Evolutionary conservation across 2,113 vertebrate species (phyloP), one percentile per base, ranked within the genome.

Genomic region (Amphiprion ocellaris): DNA sequence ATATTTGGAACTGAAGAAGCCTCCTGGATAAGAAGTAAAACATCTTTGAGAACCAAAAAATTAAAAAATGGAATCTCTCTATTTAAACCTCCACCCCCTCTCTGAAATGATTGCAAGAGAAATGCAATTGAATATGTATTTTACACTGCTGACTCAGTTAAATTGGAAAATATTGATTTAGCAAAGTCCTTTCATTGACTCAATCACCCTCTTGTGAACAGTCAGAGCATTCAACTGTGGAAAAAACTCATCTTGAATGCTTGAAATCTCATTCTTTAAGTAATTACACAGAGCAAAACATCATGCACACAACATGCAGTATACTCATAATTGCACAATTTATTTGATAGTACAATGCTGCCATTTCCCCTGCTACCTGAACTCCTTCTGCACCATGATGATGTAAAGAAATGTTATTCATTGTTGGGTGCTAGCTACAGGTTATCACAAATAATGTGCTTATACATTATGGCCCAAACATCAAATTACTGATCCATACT

Each of bases 141-240:
- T 39, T 53, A 24, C 52, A 53, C 8, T 2, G n/a, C 49, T 53
- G 49, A 53, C 49, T 23, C 52, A 37, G n/a, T 67, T 9, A 52
- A 53, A 53, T 24, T 53, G 28, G 0, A 53, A 67, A 67, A 53
- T 67, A 53, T 52, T 67, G 49, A 53, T 33, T 67, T 14, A 53
- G n/a, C 28, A 53, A 23, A 46, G 52, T 30, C 49, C n/a, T 30
- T 6, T 37, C 33, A 37, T 37, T 10, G 7, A 23, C 28, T 67
- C 37, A 19, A 56, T 56, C 21, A 24, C 0, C 4, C 28, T 64
- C 17, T 21, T 50, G 1, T 50, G 24, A 72, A 66, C 30, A 63
- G 19, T 30, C 2, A 80, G 26, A 24, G 63, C 23, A 16, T 28
- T 2, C n/a, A 80, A 46, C 15, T 44, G 23, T 53, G 12, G 26